These are phyloP conservation scores for Malacosoma neustria DNA, from an alignment of 2,888 invertebrate species.

Conservation along the genomic window DNA sequence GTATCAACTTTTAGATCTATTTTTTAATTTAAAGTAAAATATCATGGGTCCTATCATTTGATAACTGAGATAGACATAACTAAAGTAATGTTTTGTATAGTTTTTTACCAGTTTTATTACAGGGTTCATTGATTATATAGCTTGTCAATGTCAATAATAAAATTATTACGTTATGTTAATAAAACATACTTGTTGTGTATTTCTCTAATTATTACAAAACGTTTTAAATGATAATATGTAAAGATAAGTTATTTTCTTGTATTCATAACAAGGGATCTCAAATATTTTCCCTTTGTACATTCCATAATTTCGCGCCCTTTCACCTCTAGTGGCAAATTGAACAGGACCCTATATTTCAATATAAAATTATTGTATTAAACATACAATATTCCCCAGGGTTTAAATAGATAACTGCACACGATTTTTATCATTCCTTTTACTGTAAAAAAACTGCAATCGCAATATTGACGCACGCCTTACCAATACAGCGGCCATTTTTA, in stretches of 20 bases:
- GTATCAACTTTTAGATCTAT: constrained; percentile 15
- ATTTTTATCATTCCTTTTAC: constrained; percentile 20
- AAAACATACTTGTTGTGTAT: background rate
- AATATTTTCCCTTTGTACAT: no score
- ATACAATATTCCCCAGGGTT: no score
- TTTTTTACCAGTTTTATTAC: constrained; percentile 8
- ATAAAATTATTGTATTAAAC: no score
- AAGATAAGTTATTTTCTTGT: no score
- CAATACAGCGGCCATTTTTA: constrained; percentile 72
- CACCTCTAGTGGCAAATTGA: no score
- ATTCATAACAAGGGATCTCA: no score
- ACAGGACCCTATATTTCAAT: no score
- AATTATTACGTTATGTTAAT: constrained; percentile 7
- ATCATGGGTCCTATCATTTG: background rate
- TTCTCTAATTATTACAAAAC: background rate
- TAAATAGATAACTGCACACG: no score
- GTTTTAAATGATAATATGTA: no score
- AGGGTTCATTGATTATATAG: constrained; percentile 41
- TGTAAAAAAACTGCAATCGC: constrained; percentile 35
- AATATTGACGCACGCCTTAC: constrained; percentile 71
- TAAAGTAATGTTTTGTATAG: constrained; percentile 3
- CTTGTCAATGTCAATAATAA: constrained; percentile 46
- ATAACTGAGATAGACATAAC: no score
- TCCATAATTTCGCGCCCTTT: constrained; percentile 71
- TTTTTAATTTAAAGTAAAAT: constrained; percentile 11